Evolutionary conservation across 2,888 invertebrate species (phyloP), one percentile per base, ranked within the genome.

Genomic region (Lochmaea capreae): DNA sequence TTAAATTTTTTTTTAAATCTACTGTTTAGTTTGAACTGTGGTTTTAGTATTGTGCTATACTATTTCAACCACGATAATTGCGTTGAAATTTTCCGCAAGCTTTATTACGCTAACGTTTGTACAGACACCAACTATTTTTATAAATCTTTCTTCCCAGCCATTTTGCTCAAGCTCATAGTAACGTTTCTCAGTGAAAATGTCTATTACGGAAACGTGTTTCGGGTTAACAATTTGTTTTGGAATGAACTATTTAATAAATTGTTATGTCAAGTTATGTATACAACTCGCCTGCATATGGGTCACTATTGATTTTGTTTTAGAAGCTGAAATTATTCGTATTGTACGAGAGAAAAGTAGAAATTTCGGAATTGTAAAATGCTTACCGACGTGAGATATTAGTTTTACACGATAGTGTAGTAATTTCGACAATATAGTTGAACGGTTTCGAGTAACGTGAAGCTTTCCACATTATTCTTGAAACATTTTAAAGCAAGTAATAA

Each of bases 201-300:
- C 68, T 73, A 74, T 69, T 72, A 74, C 69, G 18, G 57, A 49
- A 71, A 73, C 76, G 72, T 73, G 69, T 76, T 76, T 49, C 69
- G 69, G 66, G 65, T 62, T 54, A 74, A 73, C 71, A 73, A 72
- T 76, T 73, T 73, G 69, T 75, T 73, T 71, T 33, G 52, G 22
- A 58, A 68, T 68, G 59, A 74, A 71, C 67, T 74, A 62, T 66
- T 54, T 65, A 69, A 73, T 69, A 73, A 68, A 73, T 69, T 65
- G 26, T 39, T 65, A 59, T 42, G 62, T 33, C 43, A 58, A 58
- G 42, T 71, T 71, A 58, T 22, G 43, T 69, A 62, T 18, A 54
- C 49, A 54, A 63, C 62, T 62, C 63, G 54, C 33, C 65, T 58
- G 57, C 71, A 62, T 46, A 71, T 65, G 65, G 54, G 57, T 58